Evolutionary conservation across 2,797 vertebrate genomes (phyloP).

Genomic region (Poeciliopsis infans): DNA sequence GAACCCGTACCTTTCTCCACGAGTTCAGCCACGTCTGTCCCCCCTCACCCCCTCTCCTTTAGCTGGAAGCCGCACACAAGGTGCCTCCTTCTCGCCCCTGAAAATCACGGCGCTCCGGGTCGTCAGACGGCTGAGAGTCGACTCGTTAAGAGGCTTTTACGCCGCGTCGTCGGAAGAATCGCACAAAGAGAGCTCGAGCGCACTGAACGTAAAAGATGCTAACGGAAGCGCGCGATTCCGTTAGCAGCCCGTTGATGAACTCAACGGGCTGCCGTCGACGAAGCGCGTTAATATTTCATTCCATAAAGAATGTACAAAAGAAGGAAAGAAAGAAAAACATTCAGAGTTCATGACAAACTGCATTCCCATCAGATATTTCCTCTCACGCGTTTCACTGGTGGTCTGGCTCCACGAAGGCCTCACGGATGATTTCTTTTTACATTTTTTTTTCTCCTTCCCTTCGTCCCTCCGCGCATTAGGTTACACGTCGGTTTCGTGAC

Average conservation of each 20-base stretch:
- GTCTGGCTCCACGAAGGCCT: conserved; percentile 16
- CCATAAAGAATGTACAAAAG: background rate
- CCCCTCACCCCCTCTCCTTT: background rate
- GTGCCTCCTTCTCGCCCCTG: background rate
- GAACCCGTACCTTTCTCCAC: background rate
- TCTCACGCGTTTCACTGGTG: conserved; percentile 13
- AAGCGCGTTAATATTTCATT: conserved; percentile 3
- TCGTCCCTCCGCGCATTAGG: background rate
- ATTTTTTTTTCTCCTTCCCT: background rate
- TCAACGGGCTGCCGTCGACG: background rate
- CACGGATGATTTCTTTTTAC: background rate
- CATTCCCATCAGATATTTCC: conserved; percentile 35
- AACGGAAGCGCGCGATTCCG: background rate
- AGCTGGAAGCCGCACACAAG: background rate
- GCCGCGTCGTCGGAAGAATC: background rate
- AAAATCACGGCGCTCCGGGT: background rate
- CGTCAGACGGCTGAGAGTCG: background rate
- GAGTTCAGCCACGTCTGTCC: background rate
- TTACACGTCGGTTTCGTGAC: conserved; percentile 18
- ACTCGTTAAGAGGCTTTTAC: background rate
- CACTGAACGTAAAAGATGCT: background rate
- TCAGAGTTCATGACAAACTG: conserved; percentile 8
- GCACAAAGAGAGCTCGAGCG: background rate
- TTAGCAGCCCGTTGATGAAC: no score
- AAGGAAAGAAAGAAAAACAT: background rate